These are phyloP conservation scores for Chaenocephalus aceratus DNA, from an alignment of 2,113 vertebrate species.

Conservation along the genomic window DNA sequence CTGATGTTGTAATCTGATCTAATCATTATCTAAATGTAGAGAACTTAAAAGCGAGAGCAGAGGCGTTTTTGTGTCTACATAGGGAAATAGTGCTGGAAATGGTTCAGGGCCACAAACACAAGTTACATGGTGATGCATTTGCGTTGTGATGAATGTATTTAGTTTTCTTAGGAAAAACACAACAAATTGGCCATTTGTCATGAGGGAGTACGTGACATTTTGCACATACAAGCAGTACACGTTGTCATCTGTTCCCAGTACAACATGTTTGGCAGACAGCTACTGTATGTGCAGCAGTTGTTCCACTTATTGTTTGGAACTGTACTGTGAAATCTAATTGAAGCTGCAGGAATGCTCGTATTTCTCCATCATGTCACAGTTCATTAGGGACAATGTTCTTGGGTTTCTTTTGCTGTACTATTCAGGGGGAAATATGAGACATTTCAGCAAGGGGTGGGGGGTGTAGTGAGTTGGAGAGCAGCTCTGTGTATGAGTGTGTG, in stretches of 20 bases:
- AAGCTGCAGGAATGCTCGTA: constrained; percentile 52
- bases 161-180: not conserved
- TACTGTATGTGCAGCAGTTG: constrained; percentile 34
- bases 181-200: not conserved
- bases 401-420: constrained; percentile 45
- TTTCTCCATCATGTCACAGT: constrained; percentile 65
- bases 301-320: constrained; percentile 44
- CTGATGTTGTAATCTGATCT: constrained; percentile 5
- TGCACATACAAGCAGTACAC: not conserved
- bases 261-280: constrained; percentile 30
- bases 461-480: constrained; percentile 13
- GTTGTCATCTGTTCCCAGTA: constrained; percentile 6
- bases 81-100: not conserved
- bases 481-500: constrained; percentile 12
- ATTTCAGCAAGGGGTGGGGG: constrained; percentile 14
- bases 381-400: constrained; percentile 44
- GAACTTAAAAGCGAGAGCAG: not conserved
- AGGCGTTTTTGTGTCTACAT: not conserved
- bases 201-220: constrained; percentile 29
- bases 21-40: constrained; percentile 17
- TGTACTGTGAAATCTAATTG: constrained; percentile 42
- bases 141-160: not conserved
- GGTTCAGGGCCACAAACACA: not conserved
- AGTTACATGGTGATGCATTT: not conserved
- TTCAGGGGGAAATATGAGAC: constrained; percentile 50